Evolutionary conservation across 2,113 vertebrate genomes (phyloP), one percentile per base, ranked within the genome.

Genomic region (Propithecus coquereli): DNA sequence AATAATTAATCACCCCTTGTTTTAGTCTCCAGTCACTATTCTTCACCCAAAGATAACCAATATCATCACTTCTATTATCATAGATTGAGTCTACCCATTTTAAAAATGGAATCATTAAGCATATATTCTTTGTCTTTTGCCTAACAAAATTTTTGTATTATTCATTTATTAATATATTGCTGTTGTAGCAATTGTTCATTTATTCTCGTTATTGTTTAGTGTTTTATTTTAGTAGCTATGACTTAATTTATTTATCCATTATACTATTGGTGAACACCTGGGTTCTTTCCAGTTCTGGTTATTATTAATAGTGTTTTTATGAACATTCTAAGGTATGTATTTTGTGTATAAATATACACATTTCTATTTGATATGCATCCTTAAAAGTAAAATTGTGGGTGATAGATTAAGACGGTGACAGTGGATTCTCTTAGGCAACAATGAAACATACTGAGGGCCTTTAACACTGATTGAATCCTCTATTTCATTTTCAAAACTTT

Each of bases 401-500:
- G 54, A 71, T 68, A 91, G 3, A 70, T n/a, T 37, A 9, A 57
- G 43, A 65, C 50, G 13, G 40, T 47, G 27, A 65, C 23, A 65
- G 57, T 40, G 1, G 23, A 59, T 93, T 96, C 40, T 92, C 76
- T 81, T 50, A 87, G 25, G 70, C 47, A 68, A 57, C 71, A 52
- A 16, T 34, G 71, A 94, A 50, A 18, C 43, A 79, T 22, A 37
- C 18, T 23, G 43, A 82, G 5, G 63, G 18, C 22, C 37, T 79
- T 95, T 86, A 89, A 84, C 68, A 80, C n/a, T 68, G 65, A 92
- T 50, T 86, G 14, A 77, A 85, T 57, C 10, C 37, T 71, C 63
- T 82, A 70, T 65, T 94, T 22, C 27, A 70, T 86, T 97, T 97
- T 95, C 47, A 91, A 81, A 95, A 79, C 50, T 95, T 95, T 82